Conservation (phyloP, 2,797 vertebrate species). For the Galagoides demidoff region DNA sequence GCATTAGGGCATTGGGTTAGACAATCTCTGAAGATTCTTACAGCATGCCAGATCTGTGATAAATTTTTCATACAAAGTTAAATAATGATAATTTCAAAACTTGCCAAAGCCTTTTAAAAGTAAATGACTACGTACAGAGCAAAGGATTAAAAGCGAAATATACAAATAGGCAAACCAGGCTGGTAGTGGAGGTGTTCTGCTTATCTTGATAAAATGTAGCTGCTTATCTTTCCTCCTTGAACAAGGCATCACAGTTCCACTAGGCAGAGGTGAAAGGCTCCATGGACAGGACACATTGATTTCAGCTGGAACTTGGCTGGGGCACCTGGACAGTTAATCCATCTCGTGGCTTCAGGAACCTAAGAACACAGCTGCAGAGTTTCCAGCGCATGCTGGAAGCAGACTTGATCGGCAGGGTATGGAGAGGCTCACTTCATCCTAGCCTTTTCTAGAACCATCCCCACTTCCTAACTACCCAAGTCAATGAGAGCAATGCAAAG, state of each 20-base stretch:
- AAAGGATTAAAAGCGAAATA: not conserved
- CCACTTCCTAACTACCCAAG: slow-evolving; percentile 31
- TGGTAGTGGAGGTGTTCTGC: not conserved
- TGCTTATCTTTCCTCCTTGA: slow-evolving; percentile 27
- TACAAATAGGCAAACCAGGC: not conserved
- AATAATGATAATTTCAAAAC: slow-evolving; percentile 27
- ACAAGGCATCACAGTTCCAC: not conserved
- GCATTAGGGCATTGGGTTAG: not conserved
- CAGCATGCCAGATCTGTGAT: not conserved
- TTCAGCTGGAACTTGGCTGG: slow-evolving; percentile 47
- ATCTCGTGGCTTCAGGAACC: slow-evolving; percentile 45
- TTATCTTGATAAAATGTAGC: not conserved
- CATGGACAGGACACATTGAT: not conserved
- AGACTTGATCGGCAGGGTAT: no score
- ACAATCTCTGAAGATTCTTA: not conserved
- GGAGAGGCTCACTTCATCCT: not conserved
- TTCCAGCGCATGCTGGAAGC: not conserved
- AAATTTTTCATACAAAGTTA: slow-evolving; percentile 36
- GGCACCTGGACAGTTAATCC: slow-evolving; percentile 59
- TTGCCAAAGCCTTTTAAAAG: slow-evolving; percentile 16
- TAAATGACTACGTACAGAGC: not conserved
- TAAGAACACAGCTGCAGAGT: not conserved
- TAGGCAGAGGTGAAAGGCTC: not conserved
- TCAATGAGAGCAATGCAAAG: not conserved
- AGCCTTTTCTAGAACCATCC: not conserved